Evolutionary conservation across 2,113 vertebrate genomes (phyloP).

Genomic region (Clarias batrachus): DNA sequence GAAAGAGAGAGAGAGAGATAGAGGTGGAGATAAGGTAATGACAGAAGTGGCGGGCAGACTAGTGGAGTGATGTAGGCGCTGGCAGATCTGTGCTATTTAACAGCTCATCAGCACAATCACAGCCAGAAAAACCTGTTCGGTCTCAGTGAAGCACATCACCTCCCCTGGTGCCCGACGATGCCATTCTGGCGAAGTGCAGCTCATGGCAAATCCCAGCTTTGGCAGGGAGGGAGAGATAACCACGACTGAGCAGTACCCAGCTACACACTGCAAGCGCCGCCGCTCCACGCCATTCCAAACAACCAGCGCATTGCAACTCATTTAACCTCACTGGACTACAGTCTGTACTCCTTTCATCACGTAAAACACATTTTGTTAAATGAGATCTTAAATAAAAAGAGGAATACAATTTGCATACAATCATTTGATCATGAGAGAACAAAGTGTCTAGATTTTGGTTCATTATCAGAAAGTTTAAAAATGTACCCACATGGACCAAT

Average conservation of each 20-base stretch:
- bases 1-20: neutral
- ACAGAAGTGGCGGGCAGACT: slow-evolving; percentile 11
- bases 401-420: neutral
- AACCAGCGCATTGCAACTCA: neutral
- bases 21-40: slow-evolving; percentile 38
- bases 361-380: neutral
- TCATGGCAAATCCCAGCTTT: slow-evolving; percentile 39
- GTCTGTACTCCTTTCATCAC: neutral
- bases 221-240: slow-evolving; percentile 36
- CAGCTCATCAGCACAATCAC: slow-evolving; percentile 50
- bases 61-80: neutral
- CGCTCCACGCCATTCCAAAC: neutral
- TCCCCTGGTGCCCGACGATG: slow-evolving; percentile 10
- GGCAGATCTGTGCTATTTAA: slow-evolving; percentile 43
- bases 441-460: neutral
- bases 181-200: slow-evolving; percentile 19
- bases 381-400: neutral
- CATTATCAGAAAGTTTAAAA: neutral
- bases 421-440: neutral
- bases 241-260: slow-evolving; percentile 6
- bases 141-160: slow-evolving; percentile 41
- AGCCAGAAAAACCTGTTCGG: slow-evolving; percentile 46
- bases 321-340: neutral
- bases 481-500: neutral
- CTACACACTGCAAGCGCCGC: neutral